phyloP scores from a whole-genome alignment of 2,113 vertebrate species.

The Bungarus multicinctus region DNA sequence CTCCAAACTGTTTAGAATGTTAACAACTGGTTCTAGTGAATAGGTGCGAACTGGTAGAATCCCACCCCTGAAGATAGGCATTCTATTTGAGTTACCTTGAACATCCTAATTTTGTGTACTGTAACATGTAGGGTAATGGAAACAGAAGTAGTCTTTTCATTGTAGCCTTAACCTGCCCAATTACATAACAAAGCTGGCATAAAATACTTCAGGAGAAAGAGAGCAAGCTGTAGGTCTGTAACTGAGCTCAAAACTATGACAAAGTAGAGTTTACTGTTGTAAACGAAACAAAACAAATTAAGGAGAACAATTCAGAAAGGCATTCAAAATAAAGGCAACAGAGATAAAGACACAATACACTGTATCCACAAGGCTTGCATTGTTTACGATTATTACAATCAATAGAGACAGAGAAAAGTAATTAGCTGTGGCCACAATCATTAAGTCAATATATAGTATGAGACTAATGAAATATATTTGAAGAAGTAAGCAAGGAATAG shows the following conservation, averaged over 20 bases:
- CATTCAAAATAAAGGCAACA: background rate
- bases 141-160: constrained; percentile 10
- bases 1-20: no score
- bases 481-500: background rate
- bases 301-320: background rate
- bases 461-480: background rate
- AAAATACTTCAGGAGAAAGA: background rate
- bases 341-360: background rate
- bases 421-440: background rate
- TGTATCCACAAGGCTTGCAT: background rate
- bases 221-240: background rate
- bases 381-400: background rate
- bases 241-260: background rate
- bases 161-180: constrained; percentile 13
- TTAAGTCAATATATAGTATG: background rate
- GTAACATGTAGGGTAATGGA: constrained; percentile 11
- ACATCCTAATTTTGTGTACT: background rate
- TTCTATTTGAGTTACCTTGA: background rate
- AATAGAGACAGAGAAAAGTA: background rate
- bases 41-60: no score
- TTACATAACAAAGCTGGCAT: constrained; percentile 24
- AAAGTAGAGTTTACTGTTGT: background rate
- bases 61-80: no score
- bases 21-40: no score
- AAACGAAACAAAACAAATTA: background rate